Evolutionary conservation across 1,140 invertebrate genomes (phyloP).

Genomic region (Gonioctena quinquepunctata): DNA sequence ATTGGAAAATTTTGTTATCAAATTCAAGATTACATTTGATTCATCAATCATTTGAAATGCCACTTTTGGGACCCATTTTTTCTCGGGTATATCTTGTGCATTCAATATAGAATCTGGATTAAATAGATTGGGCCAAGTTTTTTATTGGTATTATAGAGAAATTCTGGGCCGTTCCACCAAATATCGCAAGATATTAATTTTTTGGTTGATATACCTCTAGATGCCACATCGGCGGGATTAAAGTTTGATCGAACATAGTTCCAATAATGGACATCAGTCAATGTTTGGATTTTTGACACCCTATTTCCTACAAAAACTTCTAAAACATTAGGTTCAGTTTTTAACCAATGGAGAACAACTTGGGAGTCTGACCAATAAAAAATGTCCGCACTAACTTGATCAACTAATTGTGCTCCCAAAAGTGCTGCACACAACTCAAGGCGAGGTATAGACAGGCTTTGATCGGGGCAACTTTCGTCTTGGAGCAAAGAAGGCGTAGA

Average conservation of each 20-base stretch:
- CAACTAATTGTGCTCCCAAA: not conserved
- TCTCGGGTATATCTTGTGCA: too few species aligned
- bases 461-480: not conserved
- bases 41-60: too few species aligned
- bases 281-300: slow-evolving; percentile 9
- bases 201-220: not conserved
- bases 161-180: slow-evolving; percentile 26
- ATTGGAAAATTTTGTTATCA: too few species aligned
- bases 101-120: too few species aligned
- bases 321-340: slow-evolving; percentile 12
- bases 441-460: not conserved
- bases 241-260: not conserved
- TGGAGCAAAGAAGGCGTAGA: not conserved
- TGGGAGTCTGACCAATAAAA: slow-evolving; percentile 9
- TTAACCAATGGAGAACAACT: slow-evolving; percentile 30
- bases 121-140: too few species aligned
- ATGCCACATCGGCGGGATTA: slow-evolving; percentile 15
- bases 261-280: not conserved
- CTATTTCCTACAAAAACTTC: slow-evolving; percentile 23
- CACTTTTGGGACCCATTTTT: too few species aligned
- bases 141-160: slow-evolving; percentile 8
- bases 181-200: not conserved
- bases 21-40: too few species aligned
- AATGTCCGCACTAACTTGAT: not conserved
- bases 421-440: not conserved